A percentile compares a stretch with the other conserved stretches of the same genome.
Evolutionary conservation across 2,113 vertebrate genomes (phyloP).

Genomic region (Pseudorasbora parva): DNA sequence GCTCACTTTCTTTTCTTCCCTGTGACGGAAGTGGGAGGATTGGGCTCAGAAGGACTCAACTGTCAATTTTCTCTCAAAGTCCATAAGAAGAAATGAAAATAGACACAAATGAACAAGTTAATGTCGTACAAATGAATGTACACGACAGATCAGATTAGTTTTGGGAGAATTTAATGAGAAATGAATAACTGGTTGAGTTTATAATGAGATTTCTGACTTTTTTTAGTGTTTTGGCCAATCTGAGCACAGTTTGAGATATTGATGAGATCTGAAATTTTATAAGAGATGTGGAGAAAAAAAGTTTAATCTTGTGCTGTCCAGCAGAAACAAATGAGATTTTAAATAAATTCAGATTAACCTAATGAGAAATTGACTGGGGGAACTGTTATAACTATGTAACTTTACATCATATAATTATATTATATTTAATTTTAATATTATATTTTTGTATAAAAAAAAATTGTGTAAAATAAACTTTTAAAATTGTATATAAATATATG

Average conservation of each 20-base stretch:
- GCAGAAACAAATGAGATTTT: neutral
- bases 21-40: neutral
- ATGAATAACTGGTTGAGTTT: neutral
- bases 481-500: too few species aligned
- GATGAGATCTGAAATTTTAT: neutral
- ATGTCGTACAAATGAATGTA: neutral
- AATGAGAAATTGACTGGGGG: neutral
- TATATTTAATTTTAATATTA: too few species aligned
- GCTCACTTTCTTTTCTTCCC: neutral
- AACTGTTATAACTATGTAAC: too few species aligned
- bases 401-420: too few species aligned
- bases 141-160: neutral
- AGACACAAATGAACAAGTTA: neutral
- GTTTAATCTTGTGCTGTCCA: neutral
- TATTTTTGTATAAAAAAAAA: too few species aligned
- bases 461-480: too few species aligned
- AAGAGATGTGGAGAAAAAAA: too few species aligned
- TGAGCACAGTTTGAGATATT: neutral
- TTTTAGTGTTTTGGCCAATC: neutral
- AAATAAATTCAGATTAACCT: too few species aligned
- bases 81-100: neutral
- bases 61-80: neutral
- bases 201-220: neutral
- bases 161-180: neutral
- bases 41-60: neutral